Evolutionary conservation across 2,888 invertebrate species (phyloP).

Genomic region (Sinodicranocentrus sp.): DNA sequence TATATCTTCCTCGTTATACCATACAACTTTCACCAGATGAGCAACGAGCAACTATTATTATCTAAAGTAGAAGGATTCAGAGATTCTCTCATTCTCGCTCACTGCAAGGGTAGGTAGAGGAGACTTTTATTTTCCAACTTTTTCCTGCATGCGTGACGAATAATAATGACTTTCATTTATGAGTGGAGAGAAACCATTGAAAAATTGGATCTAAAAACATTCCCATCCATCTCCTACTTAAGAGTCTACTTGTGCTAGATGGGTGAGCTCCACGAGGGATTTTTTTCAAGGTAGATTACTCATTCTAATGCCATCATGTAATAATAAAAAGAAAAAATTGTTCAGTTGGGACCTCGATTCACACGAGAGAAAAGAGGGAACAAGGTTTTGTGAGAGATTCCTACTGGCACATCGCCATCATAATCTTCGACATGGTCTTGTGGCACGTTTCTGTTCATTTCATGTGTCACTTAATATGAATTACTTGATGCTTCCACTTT

Average conservation of each 20-base stretch:
- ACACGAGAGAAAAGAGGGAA: too few relatives aligned
- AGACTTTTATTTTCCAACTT: conserved; percentile 26
- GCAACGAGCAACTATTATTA: conserved; percentile 26
- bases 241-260: too few relatives aligned
- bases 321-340: too few relatives aligned
- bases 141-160: conserved; percentile 57
- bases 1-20: neutral
- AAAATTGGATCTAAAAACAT: conserved; percentile 35
- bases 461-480: conserved; percentile 27
- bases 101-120: neutral
- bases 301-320: neutral
- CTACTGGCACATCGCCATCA: conserved; percentile 20
- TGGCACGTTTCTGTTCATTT: neutral
- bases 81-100: neutral
- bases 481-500: neutral
- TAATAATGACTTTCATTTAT: conserved; percentile 60
- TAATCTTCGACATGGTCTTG: conserved; percentile 7
- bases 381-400: too few relatives aligned
- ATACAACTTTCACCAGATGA: neutral
- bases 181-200: conserved; percentile 33
- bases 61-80: conserved; percentile 27
- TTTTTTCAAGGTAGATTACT: neutral
- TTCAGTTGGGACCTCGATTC: too few relatives aligned
- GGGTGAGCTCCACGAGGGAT: neutral
- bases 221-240: conserved; percentile 1